phyloP scores from a whole-genome alignment of 2,888 invertebrate species.

The Venustoraphidia nigricollis region DNA sequence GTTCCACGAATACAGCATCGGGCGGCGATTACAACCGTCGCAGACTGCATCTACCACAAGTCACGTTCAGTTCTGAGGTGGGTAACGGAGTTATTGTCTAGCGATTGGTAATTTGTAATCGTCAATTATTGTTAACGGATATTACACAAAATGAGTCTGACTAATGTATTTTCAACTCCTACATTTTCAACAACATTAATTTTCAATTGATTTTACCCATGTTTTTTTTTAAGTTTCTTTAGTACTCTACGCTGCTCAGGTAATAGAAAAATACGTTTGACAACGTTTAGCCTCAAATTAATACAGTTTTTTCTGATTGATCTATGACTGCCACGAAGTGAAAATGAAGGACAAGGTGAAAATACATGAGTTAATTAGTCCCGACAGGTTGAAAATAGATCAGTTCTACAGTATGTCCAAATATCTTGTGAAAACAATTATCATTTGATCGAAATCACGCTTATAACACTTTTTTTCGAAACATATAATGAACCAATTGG shows the following conservation, averaged over 20 bases:
- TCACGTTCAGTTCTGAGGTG: slow-evolving; percentile 83
- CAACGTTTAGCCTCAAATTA: too few species aligned
- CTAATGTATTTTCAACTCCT: neutral
- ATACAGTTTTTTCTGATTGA: too few species aligned
- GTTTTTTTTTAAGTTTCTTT: neutral
- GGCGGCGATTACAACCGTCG: slow-evolving; percentile 32
- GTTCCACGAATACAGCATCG: slow-evolving; percentile 46
- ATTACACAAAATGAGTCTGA: neutral
- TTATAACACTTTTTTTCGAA: neutral
- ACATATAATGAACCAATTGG: neutral
- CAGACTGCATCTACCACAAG: slow-evolving; percentile 60
- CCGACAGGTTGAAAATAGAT: too few species aligned
- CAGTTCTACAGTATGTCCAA: too few species aligned
- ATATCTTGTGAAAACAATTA: too few species aligned
- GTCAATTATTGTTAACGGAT: slow-evolving; percentile 8
- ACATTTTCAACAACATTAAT: too few species aligned
- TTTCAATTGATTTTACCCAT: neutral
- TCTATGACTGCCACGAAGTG: too few species aligned
- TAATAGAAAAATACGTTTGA: neutral
- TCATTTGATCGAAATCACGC: too few species aligned
- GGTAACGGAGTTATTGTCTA: slow-evolving; percentile 76
- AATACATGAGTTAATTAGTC: too few species aligned
- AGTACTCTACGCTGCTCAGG: neutral
- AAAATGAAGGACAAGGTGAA: too few species aligned
- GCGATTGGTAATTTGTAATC: slow-evolving; percentile 11